phyloP scores from a whole-genome alignment of 1,140 invertebrate genomes.

The Caenorhabditis remanei region DNA sequence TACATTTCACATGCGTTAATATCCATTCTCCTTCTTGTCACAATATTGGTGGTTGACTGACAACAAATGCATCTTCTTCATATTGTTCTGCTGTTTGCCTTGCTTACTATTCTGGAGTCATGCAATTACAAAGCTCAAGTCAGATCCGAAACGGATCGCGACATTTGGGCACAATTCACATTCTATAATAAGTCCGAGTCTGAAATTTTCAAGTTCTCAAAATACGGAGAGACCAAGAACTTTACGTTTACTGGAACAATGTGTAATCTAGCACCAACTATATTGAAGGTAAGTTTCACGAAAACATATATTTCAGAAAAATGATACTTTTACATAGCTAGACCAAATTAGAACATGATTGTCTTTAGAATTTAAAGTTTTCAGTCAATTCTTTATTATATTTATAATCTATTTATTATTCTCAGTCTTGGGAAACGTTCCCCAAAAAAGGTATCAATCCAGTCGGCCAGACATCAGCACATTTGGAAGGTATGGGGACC shows the following conservation, averaged over 20 bases:
- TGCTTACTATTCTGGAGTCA: neutral
- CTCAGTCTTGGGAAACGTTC: constrained; percentile 28
- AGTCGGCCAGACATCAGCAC: constrained; percentile 12
- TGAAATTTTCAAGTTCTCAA: constrained; percentile 25
- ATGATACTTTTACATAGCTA: neutral
- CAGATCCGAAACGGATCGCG: constrained; percentile 26
- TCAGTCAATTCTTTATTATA: neutral
- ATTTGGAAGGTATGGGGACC: constrained; percentile 39
- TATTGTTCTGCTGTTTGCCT: too few relatives aligned
- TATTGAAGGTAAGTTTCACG: constrained; percentile 9
- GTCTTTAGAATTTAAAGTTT: neutral
- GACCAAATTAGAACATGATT: neutral
- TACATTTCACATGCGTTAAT: neutral
- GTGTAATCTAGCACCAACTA: constrained; percentile 15
- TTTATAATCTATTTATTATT: neutral
- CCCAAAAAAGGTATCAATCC: constrained; percentile 17
- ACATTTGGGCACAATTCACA: constrained; percentile 7
- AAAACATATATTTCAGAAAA: neutral
- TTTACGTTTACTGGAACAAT: constrained; percentile 23
- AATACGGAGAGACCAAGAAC: constrained; percentile 23
- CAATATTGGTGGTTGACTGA: neutral
- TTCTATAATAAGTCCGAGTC: constrained; percentile 15
- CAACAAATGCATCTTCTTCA: neutral
- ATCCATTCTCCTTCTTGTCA: neutral
- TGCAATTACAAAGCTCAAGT: constrained; percentile 24